Evolutionary conservation across 1,140 invertebrate genomes (phyloP).

Genomic region (Leptinotarsa undecemlineata): DNA sequence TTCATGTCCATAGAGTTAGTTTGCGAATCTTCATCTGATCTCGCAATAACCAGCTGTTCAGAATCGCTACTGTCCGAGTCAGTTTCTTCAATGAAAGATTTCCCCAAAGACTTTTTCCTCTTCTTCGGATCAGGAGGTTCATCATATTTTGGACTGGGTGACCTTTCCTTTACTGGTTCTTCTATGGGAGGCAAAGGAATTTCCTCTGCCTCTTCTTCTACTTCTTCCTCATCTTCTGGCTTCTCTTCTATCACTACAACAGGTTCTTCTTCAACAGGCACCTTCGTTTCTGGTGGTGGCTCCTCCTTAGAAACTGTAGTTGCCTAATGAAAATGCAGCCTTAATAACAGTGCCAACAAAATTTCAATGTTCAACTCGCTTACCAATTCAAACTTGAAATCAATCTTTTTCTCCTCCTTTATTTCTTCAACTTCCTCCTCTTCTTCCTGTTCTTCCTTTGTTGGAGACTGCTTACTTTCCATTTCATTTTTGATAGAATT

Average conservation of each 20-base stretch:
- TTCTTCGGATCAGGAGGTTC: slow-evolving; percentile 40
- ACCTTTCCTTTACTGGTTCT: slow-evolving; percentile 11
- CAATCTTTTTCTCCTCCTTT: slow-evolving; percentile 42
- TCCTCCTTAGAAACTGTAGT: slow-evolving; percentile 30
- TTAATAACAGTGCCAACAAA: slow-evolving; percentile 13
- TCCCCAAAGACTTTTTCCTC: slow-evolving; percentile 54
- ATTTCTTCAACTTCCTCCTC: slow-evolving; percentile 26
- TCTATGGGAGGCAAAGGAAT: slow-evolving; percentile 1
- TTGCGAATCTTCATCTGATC: slow-evolving; percentile 52
- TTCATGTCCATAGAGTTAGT: slow-evolving; percentile 48
- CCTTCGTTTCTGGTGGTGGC: slow-evolving; percentile 18
- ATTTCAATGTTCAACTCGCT: background rate
- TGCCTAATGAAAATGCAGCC: slow-evolving; percentile 9
- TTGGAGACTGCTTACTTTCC: slow-evolving; percentile 27
- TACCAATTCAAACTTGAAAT: slow-evolving; percentile 33
- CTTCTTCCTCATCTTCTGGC: background rate
- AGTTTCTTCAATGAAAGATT: slow-evolving; percentile 55
- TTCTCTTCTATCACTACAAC: background rate
- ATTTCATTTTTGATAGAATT: slow-evolving; percentile 51
- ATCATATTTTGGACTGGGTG: slow-evolving; percentile 32
- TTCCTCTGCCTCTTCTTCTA: slow-evolving; percentile 29
- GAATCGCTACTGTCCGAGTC: slow-evolving; percentile 73
- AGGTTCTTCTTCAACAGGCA: background rate
- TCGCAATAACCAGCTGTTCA: slow-evolving; percentile 65
- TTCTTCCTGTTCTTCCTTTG: slow-evolving; percentile 30